Evolutionary conservation across 2,888 invertebrate species (phyloP).

Genomic region (Chaetoderma sp.): DNA sequence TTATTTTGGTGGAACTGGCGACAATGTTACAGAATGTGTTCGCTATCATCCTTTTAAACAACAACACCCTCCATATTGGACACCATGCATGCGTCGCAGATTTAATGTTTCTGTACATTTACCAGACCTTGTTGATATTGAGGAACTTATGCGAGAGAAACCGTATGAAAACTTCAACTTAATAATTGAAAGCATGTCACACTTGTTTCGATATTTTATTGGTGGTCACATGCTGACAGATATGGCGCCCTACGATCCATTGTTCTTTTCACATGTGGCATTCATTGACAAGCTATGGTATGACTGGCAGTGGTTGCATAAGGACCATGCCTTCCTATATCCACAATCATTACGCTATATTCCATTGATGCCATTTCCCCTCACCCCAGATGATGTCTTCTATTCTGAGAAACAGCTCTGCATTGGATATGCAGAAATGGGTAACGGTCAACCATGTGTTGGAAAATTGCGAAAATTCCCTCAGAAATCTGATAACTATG

Average conservation of each 20-base stretch:
- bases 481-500: constrained; percentile 47
- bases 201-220: constrained; percentile 58
- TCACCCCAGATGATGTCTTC: constrained; percentile 62
- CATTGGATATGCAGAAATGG: constrained; percentile 57
- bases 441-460: constrained; percentile 52
- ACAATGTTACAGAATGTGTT: constrained; percentile 52
- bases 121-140: constrained; percentile 61
- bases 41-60: constrained; percentile 63
- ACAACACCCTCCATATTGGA: constrained; percentile 54
- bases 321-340: constrained; percentile 49
- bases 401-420: constrained; percentile 58
- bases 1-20: constrained; percentile 64
- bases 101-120: constrained; percentile 56
- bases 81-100: constrained; percentile 58
- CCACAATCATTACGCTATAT: constrained; percentile 51
- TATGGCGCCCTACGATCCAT: constrained; percentile 61
- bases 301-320: constrained; percentile 57
- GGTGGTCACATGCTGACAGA: constrained; percentile 65
- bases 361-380: constrained; percentile 60
- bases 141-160: constrained; percentile 53
- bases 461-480: constrained; percentile 42
- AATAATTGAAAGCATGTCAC: constrained; percentile 50
- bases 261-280: constrained; percentile 61
- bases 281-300: constrained; percentile 65
- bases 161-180: constrained; percentile 54